phyloP scores from a whole-genome alignment of 1,140 invertebrate species.

The Drosophila burlai region DNA sequence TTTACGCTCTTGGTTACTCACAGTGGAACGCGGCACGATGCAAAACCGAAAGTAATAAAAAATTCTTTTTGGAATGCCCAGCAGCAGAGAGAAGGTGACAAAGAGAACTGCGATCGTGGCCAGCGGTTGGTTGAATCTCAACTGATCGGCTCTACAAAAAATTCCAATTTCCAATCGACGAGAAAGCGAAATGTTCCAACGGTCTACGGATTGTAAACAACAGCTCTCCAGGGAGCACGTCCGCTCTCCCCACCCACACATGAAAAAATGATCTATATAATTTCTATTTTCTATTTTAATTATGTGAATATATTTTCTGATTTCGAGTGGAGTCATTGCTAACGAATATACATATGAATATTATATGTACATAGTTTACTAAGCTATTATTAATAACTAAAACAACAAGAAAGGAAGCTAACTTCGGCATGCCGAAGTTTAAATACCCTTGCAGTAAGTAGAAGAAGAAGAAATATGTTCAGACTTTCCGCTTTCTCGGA shows the following conservation, averaged over 20 bases:
- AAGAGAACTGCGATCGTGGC: constrained; percentile 51
- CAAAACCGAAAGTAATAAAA: constrained; percentile 23
- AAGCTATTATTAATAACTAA: not conserved
- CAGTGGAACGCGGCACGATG: constrained; percentile 19
- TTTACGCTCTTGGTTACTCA: constrained; percentile 22
- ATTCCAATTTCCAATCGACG: constrained; percentile 73
- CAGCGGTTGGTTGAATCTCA: constrained; percentile 62
- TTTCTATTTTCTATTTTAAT: not conserved
- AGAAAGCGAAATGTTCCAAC: constrained; percentile 71
- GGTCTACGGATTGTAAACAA: constrained; percentile 66
- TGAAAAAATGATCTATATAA: constrained; percentile 1
- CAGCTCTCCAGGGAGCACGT: constrained; percentile 36
- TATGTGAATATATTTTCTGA: not conserved
- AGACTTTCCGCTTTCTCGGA: too few species aligned
- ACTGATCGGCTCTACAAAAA: constrained; percentile 47
- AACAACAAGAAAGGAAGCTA: too few species aligned
- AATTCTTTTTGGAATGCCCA: constrained; percentile 51
- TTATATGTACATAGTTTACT: not conserved
- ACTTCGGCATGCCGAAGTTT: too few species aligned
- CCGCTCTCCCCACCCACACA: constrained; percentile 17
- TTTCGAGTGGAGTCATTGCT: too few species aligned
- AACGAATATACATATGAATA: not conserved
- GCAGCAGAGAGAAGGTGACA: constrained; percentile 18
- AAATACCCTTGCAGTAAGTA: too few species aligned
- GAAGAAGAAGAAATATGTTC: too few species aligned